Percentiles rank a stretch among this genome's conserved stretches.
Evolutionary conservation across 2,797 vertebrate species (phyloP).

Genomic region (Crocodylus rhombifer): DNA sequence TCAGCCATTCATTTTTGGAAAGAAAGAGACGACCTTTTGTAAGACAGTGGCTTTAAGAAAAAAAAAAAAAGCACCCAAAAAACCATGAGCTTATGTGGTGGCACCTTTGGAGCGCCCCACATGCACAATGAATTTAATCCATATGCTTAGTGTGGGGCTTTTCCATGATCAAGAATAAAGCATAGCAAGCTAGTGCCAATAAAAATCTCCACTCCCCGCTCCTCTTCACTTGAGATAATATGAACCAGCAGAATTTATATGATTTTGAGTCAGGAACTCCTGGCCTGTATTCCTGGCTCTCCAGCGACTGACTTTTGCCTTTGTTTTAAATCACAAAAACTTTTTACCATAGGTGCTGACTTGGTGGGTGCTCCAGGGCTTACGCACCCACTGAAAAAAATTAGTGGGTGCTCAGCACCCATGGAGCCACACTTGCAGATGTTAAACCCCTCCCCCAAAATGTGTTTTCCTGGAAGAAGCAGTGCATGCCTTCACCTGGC

Average conservation of each 20-base stretch:
- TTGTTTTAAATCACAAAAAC: too few relatives aligned
- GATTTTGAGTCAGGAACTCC: neutral
- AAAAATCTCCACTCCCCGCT: neutral
- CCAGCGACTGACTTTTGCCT: rapidly evolving
- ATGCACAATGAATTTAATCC: neutral
- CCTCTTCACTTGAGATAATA: neutral
- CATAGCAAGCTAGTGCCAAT: neutral
- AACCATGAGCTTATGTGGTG: neutral
- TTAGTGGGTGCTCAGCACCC: too few relatives aligned
- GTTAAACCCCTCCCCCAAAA: too few relatives aligned
- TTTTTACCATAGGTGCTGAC: too few relatives aligned
- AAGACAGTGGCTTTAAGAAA: conserved; percentile 20
- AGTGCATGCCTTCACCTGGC: too few relatives aligned
- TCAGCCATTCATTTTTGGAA: neutral
- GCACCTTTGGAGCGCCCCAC: neutral
- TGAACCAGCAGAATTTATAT: neutral
- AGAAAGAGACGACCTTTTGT: neutral
- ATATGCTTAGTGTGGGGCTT: neutral
- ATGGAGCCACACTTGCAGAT: too few relatives aligned
- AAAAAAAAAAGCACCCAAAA: neutral
- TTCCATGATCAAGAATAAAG: conserved; percentile 21
- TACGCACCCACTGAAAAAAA: too few relatives aligned
- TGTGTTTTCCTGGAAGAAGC: too few relatives aligned
- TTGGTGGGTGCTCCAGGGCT: too few relatives aligned
- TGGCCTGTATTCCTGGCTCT: neutral